Base-by-base conservation (phyloP, 2,797 vertebrate species). In the Phylloscopus collybita region DNA sequence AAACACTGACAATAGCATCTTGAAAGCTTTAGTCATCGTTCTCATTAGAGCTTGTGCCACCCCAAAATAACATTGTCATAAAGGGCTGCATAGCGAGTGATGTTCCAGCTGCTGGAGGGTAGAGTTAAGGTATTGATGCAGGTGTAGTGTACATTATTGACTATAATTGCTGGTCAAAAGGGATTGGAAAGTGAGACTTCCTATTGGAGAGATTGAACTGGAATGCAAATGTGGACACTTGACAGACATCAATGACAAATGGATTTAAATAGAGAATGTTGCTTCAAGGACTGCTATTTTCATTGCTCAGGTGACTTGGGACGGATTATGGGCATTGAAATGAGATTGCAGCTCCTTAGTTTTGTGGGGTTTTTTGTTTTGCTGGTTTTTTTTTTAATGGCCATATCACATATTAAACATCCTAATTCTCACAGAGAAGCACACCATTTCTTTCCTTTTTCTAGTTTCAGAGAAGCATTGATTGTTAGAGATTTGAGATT, bases 61-160 rank as follows among this genome's bases (percentile, higher is more conserved):
- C 26, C 16, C 20, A 53, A 34, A 69, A 19, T 57, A 53, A 11
- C 5, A 1, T 5, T 18, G 1, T 30, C 0, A 0, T 62, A 6
- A 57, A 21, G 30, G n/a, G 2, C 23, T 74, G 3, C 16, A 4
- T 12, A 17, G 3, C 27, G 30, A 23, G 12, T 40, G 34, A 14
- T 0, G 2, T 51, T 71, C 21, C 16, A 53, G 47, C 45, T 81
- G 49, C 57, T 56, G 14, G 44, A 70, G 11, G 25, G 27, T 18
- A 19, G 51, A 59, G 26, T 44, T 60, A 44, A 69, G 56, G 5
- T 51, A 22, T 1, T 14, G 17, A 6, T 88, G 22, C 26, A 36
- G 51, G 19, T 40, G 17, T n/a, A 9, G 8, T 40, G 14, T 21
- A 11, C 3, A 0, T 44, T n/a, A 10, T 14, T 2, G 1, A 54